Evolutionary conservation across 2,888 invertebrate genomes (phyloP).

Genomic region (Idaea biselata): DNA sequence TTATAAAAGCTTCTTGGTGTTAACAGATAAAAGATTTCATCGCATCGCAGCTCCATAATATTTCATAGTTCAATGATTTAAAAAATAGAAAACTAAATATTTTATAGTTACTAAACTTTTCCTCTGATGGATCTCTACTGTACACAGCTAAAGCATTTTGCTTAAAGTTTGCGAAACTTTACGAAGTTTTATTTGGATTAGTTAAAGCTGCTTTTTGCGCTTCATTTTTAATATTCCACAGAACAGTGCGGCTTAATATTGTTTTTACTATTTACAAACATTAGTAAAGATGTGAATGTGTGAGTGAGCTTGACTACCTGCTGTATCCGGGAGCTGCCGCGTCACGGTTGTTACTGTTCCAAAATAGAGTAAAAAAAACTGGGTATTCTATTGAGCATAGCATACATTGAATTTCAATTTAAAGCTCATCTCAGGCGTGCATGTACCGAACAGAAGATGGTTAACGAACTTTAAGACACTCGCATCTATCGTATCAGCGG

Average conservation of each 20-base stretch:
- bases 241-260: constrained; percentile 31
- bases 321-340: constrained; percentile 64
- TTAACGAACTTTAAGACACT: constrained; percentile 16
- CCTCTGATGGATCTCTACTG: not conserved
- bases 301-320: constrained; percentile 73
- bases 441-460: constrained; percentile 23
- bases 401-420: constrained; percentile 50
- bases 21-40: constrained; percentile 8
- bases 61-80: not conserved
- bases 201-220: constrained; percentile 3
- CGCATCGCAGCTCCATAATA: not conserved
- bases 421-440: constrained; percentile 26
- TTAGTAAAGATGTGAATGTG: constrained; percentile 49
- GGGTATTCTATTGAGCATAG: constrained; percentile 53
- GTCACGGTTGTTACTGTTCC: constrained; percentile 56
- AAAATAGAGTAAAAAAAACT: constrained; percentile 58
- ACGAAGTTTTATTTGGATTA: not conserved
- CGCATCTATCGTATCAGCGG: constrained; percentile 6
- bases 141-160: not conserved
- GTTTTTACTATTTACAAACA: constrained; percentile 46
- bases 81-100: not conserved
- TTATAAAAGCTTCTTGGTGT: constrained; percentile 15
- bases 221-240: constrained; percentile 16
- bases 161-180: not conserved
- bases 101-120: constrained; percentile 4